These are phyloP conservation scores for Volucella zonaria DNA, from an alignment of 2,888 invertebrate species.

Conservation along the genomic window DNA sequence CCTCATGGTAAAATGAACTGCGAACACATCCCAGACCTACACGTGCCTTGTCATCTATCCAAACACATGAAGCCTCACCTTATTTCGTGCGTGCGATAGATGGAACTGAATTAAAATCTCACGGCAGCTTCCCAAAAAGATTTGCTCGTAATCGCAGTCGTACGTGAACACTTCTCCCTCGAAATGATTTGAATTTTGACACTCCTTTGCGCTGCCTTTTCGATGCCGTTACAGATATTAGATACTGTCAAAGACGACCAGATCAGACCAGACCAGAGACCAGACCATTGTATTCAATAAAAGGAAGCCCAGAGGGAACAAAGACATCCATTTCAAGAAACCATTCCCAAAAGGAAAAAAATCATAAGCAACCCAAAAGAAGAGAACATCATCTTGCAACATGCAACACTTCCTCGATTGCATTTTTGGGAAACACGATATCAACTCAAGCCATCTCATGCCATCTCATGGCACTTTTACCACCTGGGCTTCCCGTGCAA, in stretches of 20 bases:
- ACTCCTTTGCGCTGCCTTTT: conserved; percentile 50
- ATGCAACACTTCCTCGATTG: conserved; percentile 29
- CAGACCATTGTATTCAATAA: not conserved
- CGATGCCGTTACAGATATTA: conserved; percentile 69
- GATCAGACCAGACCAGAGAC: not conserved
- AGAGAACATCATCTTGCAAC: not conserved
- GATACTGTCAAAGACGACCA: conserved; percentile 62
- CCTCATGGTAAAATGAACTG: conserved; percentile 5
- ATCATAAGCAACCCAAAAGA: too few species aligned
- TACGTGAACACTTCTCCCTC: not conserved
- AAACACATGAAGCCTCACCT: conserved; percentile 40
- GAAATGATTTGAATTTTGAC: conserved; percentile 65
- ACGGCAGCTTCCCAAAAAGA: conserved; percentile 42
- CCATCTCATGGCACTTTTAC: conserved; percentile 42
- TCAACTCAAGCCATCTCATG: not conserved
- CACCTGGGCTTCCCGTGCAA: conserved; percentile 52
- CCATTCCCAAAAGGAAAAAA: conserved; percentile 10
- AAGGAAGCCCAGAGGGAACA: conserved; percentile 24
- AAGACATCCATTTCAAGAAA: conserved; percentile 1
- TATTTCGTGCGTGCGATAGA: conserved; percentile 51
- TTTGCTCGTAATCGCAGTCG: not conserved
- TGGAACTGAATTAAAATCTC: conserved; percentile 14
- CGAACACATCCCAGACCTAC: conserved; percentile 34
- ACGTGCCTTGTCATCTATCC: conserved; percentile 34
- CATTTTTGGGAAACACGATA: conserved; percentile 23